Conservation (phyloP, 2,888 invertebrate genomes). For the Cinara cedri region DNA sequence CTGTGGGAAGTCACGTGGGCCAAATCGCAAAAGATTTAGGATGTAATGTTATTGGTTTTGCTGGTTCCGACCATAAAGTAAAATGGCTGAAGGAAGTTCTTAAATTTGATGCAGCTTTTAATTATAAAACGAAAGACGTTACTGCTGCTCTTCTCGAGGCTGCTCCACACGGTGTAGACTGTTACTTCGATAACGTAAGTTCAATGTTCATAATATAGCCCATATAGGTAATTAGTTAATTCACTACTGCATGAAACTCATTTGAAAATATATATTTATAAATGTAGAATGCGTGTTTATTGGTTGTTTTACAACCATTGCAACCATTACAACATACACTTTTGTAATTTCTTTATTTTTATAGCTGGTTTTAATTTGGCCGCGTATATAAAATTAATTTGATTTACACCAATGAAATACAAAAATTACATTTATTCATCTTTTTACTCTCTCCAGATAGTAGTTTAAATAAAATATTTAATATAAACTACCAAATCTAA, state of each 20-base stretch:
- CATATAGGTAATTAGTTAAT: not conserved
- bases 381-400: too few species aligned
- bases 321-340: too few species aligned
- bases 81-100: slow-evolving; percentile 71
- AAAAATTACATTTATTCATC: too few species aligned
- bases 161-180: slow-evolving; percentile 76
- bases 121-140: slow-evolving; percentile 70
- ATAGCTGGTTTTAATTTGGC: too few species aligned
- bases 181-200: slow-evolving; percentile 79
- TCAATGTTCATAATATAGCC: not conserved
- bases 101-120: slow-evolving; percentile 73
- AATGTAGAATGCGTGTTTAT: too few species aligned
- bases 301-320: too few species aligned
- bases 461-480: too few species aligned
- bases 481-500: too few species aligned
- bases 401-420: too few species aligned
- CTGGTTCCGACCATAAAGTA: slow-evolving; percentile 75
- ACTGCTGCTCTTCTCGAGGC: slow-evolving; percentile 67
- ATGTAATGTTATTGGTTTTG: slow-evolving; percentile 74
- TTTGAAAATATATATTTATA: not conserved
- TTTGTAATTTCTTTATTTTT: too few species aligned
- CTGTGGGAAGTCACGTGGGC: slow-evolving; percentile 78
- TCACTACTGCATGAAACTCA: not conserved
- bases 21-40: slow-evolving; percentile 78
- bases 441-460: too few species aligned